phyloP scores from a whole-genome alignment of 1,140 invertebrate genomes.

The Brachionus sp. region DNA sequence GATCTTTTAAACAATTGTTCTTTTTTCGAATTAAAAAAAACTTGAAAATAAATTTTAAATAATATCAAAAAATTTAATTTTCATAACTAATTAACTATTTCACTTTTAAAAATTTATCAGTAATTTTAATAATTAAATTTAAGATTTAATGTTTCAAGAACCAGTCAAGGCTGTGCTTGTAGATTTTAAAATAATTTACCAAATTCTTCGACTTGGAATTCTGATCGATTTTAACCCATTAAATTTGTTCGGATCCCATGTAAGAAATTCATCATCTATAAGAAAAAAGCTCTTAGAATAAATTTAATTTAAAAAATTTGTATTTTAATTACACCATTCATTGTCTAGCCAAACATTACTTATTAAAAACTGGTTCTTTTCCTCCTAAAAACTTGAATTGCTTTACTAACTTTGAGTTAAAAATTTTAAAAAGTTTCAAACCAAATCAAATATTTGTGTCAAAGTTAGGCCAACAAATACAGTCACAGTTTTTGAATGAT shows the following conservation, averaged over 20 bases:
- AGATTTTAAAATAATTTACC: conserved; percentile 59
- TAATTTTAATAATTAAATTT: too few species aligned
- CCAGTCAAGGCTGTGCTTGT: background rate
- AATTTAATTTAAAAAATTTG: background rate
- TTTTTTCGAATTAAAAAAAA: too few species aligned
- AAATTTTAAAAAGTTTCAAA: conserved; percentile 35
- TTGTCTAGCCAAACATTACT: conserved; percentile 67
- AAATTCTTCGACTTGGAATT: conserved; percentile 72
- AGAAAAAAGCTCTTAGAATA: conserved; percentile 61
- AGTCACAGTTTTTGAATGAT: conserved; percentile 49
- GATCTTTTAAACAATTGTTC: too few species aligned
- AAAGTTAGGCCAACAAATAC: conserved; percentile 52
- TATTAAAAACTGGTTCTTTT: conserved; percentile 66
- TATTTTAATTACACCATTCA: conserved; percentile 52
- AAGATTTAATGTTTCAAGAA: too few species aligned
- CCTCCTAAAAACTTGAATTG: conserved; percentile 59
- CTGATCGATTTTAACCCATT: conserved; percentile 73
- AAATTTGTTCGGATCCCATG: conserved; percentile 89
- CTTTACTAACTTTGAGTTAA: background rate
- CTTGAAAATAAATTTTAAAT: too few species aligned
- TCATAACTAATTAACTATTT: too few species aligned
- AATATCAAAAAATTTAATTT: too few species aligned
- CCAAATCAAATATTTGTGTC: conserved; percentile 55
- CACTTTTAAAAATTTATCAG: too few species aligned
- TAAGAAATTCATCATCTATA: conserved; percentile 83